Evolutionary conservation across 1,140 invertebrate species (phyloP).

Genomic region (Sycophaga agraensis): DNA sequence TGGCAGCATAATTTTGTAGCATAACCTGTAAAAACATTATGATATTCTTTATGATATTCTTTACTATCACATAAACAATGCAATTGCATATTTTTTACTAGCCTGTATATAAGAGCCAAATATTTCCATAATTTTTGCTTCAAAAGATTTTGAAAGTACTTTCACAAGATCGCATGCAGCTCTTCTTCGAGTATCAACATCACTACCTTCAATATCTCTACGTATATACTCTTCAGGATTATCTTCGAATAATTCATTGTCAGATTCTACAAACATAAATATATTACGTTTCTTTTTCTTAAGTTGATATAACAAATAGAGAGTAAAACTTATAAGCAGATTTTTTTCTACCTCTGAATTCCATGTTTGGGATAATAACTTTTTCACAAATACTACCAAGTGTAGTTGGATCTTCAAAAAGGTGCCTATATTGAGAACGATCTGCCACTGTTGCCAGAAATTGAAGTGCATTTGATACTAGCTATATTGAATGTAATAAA

Average conservation of each 20-base stretch:
- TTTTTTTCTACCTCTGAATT: slow-evolving; percentile 83
- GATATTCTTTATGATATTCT: too few relatives aligned
- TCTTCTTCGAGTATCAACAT: slow-evolving; percentile 91
- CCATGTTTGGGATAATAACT: slow-evolving; percentile 97
- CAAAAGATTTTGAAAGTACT: slow-evolving; percentile 85
- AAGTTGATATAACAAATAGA: too few relatives aligned
- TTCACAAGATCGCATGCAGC: slow-evolving; percentile 96
- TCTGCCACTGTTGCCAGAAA: slow-evolving; percentile 95
- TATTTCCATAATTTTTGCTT: slow-evolving; percentile 88
- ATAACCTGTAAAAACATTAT: slow-evolving; percentile 64
- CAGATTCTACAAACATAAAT: slow-evolving; percentile 67
- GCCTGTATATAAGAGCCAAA: slow-evolving; percentile 85
- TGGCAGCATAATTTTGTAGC: slow-evolving; percentile 74
- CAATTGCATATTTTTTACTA: not conserved
- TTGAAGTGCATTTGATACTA: slow-evolving; percentile 94
- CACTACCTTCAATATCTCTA: slow-evolving; percentile 97
- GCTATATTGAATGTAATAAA: slow-evolving; percentile 61
- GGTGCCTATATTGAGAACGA: slow-evolving; percentile 78
- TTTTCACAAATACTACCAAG: slow-evolving; percentile 94
- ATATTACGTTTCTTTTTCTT: not conserved
- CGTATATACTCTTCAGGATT: slow-evolving; percentile 98
- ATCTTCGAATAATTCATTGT: slow-evolving; percentile 95
- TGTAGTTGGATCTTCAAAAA: slow-evolving; percentile 87
- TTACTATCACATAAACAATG: slow-evolving; percentile 26
- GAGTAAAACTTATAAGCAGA: not conserved